Evolutionary conservation across 2,113 vertebrate genomes (phyloP).

Genomic region (Melanocharis versteri): DNA sequence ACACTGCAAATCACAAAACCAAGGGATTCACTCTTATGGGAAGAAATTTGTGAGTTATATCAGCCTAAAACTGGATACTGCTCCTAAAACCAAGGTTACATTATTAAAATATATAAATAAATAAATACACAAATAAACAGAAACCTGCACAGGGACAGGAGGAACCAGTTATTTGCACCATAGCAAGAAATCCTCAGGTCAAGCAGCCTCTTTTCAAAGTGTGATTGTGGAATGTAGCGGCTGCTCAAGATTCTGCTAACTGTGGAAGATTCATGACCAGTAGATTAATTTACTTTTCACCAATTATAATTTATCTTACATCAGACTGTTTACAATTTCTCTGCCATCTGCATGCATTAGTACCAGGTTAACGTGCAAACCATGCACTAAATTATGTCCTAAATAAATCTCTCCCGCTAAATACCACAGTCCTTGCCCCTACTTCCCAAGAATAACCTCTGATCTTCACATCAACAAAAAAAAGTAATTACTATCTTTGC

Average conservation of each 20-base stretch:
- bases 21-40: neutral
- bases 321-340: constrained; percentile 71
- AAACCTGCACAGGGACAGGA: neutral
- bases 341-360: constrained; percentile 70
- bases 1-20: neutral
- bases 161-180: neutral
- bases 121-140: too few species aligned
- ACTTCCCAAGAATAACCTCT: constrained; percentile 76
- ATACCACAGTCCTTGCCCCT: constrained; percentile 58
- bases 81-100: neutral
- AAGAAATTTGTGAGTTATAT: neutral
- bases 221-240: constrained; percentile 38
- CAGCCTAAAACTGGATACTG: neutral
- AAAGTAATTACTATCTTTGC: constrained; percentile 75
- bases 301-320: constrained; percentile 73
- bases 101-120: neutral
- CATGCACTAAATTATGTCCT: constrained; percentile 56
- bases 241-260: constrained; percentile 44
- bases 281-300: constrained; percentile 71
- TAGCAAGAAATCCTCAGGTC: neutral
- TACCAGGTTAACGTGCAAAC: constrained; percentile 72
- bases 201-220: constrained; percentile 35
- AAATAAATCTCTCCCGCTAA: constrained; percentile 69
- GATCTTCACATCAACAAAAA: constrained; percentile 71
- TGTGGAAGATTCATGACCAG: constrained; percentile 60